Evolutionary conservation across 2,888 invertebrate genomes (phyloP), one percentile per base, ranked within the genome.

Genomic region (Diogma glabrata): DNA sequence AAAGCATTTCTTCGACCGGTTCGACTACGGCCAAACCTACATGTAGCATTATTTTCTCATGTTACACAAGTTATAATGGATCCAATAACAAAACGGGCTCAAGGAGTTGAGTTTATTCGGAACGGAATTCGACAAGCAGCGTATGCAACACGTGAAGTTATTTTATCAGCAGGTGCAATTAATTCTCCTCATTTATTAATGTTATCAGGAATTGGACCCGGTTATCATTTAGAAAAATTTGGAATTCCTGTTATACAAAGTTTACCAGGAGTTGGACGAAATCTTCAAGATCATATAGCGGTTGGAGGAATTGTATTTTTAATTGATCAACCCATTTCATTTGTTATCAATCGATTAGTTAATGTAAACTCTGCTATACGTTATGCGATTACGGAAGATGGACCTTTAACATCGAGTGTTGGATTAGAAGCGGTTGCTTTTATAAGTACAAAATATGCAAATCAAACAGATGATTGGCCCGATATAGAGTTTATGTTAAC

Each of bases 401-500:
- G 92, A 0, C 89, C 92, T 0, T 65, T 92, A 38, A 91, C 93
- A 0, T 87, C 90, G 1, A 87, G 86, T 60, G 78, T 91, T 20
- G 92, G 90, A 0, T 72, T 93, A 52, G 93, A 93, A 70, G 85
- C 87, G 0, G 86, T 89, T 0, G 90, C 85, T 1, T 93, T 93
- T 64, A 84, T 92, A 50, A 82, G 84, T 23, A 90, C 91, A 0
- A 91, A 90, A 68, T 91, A 89, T 63, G 88, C 88, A 0, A 92
- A 91, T 63, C 75, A 81, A 50, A 77, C 82, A 0, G 87, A 90
- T 51, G 91, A 92, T 64, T 91, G 89, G 87, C 91, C 92, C 0
- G 92, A 92, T 62, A 88, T 92, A 55, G 89, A 90, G 63, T 88
- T 91, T 61, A 91, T 92, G 87, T 72, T 91, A 69, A 85, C 88